Evolutionary conservation across 2,888 invertebrate species (phyloP).

Genomic region (Agrenia bidenticulata): DNA sequence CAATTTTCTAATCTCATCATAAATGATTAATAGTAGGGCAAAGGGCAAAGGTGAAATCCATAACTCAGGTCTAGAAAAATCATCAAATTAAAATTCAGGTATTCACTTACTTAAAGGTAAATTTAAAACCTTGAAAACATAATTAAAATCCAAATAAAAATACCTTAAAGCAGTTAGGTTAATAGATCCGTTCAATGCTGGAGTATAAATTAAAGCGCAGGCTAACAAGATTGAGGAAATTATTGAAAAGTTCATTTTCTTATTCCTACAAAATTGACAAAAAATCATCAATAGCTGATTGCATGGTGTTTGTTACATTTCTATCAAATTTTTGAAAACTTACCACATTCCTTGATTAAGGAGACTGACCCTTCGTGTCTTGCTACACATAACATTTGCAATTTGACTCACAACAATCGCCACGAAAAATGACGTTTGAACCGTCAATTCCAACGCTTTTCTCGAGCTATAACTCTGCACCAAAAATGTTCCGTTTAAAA

Average conservation of each 20-base stretch:
- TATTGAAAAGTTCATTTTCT: slow-evolving; percentile 48
- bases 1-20: slow-evolving; percentile 61
- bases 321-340: slow-evolving; percentile 17
- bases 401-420: slow-evolving; percentile 97
- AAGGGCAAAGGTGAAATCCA: slow-evolving; percentile 63
- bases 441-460: slow-evolving; percentile 77
- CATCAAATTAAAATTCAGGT: too few relatives aligned
- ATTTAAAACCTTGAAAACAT: too few relatives aligned
- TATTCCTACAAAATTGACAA: slow-evolving; percentile 30
- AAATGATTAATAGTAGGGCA: slow-evolving; percentile 61
- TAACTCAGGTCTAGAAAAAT: slow-evolving; percentile 58
- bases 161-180: slow-evolving; percentile 44
- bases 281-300: background rate
- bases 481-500: too few relatives aligned
- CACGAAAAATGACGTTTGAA: slow-evolving; percentile 97
- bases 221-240: slow-evolving; percentile 56
- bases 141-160: too few relatives aligned
- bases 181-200: slow-evolving; percentile 56
- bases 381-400: slow-evolving; percentile 97
- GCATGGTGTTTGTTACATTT: too few relatives aligned
- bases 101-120: too few relatives aligned
- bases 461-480: slow-evolving; percentile 30
- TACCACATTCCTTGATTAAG: slow-evolving; percentile 93
- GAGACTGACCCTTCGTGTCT: slow-evolving; percentile 93
- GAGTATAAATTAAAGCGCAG: slow-evolving; percentile 57